Evolutionary conservation across 1,140 invertebrate species (phyloP), one percentile per base, ranked within the genome.

Genomic region (Stegodyphus mimosarum): DNA sequence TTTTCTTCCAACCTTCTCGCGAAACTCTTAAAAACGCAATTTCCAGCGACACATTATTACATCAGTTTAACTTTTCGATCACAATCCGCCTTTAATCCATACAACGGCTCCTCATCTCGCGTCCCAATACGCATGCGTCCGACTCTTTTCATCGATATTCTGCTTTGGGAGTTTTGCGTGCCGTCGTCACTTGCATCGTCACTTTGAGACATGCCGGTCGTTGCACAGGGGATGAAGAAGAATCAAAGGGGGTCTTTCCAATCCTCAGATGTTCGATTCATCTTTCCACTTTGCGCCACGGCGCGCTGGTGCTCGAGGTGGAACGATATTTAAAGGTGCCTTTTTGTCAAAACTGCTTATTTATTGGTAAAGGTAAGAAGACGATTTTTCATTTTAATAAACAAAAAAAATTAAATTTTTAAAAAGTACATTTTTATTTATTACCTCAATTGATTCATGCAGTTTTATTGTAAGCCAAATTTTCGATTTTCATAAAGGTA

Each of bases 1-100:
- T 7, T 18, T 13, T 18, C n/a, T 15, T 50, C 33, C 55, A 9
- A 9, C 17, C 17, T 60, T 9, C 72, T 52, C 15, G 53, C 18
- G 55, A 74, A 74, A 17, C 72, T 53, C 72, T 74, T 33, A 53
- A 74, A 74, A 74, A 74, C 33, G 50, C 72, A 50, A 74, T 53
- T 74, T 74, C 53, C 53, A 55, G 51, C 10, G n/a, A 48, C 51
- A 18, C 72, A 55, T 74, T 74, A 52, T 74, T 60, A 48, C 50
- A 74, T 74, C 72, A 74, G 72, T 74, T 74, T 74, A 74, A 74
- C 72, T 74, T 74, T 74, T 60, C 72, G 52, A 74, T 74, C 72
- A 48, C 50, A 55, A 55, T 55, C 53, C 53, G 53, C 33, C 33
- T 18, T 33, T 55, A 60, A 74, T 74, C 72, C 72, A 74, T 52